Percentiles rank a stretch among this genome's conserved stretches.
phyloP scores from a whole-genome alignment of 2,113 vertebrate genomes.

The Aviceda subcristata region DNA sequence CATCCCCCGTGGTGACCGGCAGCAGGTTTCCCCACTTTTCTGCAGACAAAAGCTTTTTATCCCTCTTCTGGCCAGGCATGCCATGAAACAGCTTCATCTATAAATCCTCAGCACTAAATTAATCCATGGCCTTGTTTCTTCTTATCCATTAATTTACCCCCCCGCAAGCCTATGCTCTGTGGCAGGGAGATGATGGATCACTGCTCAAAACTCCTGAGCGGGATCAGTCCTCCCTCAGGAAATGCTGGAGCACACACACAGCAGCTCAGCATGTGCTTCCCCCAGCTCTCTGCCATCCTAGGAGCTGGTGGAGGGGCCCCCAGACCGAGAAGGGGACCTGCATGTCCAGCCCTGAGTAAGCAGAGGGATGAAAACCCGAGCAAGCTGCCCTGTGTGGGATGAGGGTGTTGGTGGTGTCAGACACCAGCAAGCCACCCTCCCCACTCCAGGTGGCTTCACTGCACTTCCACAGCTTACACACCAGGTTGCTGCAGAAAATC shows the following conservation, averaged over 20 bases:
- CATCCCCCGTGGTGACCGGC: not conserved
- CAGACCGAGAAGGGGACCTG: not conserved
- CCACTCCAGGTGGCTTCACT: not conserved
- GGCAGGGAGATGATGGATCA: not conserved
- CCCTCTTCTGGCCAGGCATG: not conserved
- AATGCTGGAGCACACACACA: not conserved
- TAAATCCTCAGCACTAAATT: not conserved
- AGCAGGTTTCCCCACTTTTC: not conserved
- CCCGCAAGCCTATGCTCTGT: fast-evolving
- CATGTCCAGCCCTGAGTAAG: not conserved
- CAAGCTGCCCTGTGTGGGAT: not conserved
- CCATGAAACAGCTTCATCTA: not conserved
- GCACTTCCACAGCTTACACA: fast-evolving
- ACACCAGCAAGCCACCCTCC: fast-evolving
- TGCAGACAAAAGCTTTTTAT: not conserved
- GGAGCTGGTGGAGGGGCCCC: not conserved
- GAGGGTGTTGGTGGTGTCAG: fast-evolving
- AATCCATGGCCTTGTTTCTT: not conserved
- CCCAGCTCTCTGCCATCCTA: not conserved
- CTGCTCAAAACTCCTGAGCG: not conserved
- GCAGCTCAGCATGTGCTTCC: not conserved
- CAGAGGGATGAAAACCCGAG: not conserved
- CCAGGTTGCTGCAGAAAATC: not conserved
- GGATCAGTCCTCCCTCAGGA: not conserved
- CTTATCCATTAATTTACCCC: not conserved